A percentile compares a stretch with the other conserved stretches of the same genome.
Conservation (phyloP, 2,888 invertebrate genomes). For the Drosophila nigritarsus region DNA sequence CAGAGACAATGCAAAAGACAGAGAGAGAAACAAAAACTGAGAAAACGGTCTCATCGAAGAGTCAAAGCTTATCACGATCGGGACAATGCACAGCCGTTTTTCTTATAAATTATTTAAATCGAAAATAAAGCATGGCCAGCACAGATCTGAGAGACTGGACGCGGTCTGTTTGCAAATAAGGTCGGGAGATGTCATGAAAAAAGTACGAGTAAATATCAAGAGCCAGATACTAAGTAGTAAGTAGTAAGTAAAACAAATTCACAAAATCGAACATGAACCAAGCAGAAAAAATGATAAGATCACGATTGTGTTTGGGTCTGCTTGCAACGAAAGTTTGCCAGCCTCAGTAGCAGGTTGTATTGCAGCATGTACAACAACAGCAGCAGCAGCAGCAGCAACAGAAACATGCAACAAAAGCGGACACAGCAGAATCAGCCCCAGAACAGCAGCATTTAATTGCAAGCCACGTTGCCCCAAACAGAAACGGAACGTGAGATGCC, state of each 20-base stretch:
- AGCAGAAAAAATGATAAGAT: slow-evolving; percentile 76
- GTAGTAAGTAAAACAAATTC: slow-evolving; percentile 73
- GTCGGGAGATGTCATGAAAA: slow-evolving; percentile 74
- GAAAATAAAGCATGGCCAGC: slow-evolving; percentile 65
- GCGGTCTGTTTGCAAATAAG: slow-evolving; percentile 77
- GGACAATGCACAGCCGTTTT: slow-evolving; percentile 67
- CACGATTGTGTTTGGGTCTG: slow-evolving; percentile 61
- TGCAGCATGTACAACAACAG: slow-evolving; percentile 60
- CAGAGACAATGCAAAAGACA: slow-evolving; percentile 42
- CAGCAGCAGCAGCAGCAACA: neutral
- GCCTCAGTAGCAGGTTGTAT: slow-evolving; percentile 70
- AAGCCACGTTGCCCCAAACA: slow-evolving; percentile 70
- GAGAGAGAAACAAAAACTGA: slow-evolving; percentile 10
- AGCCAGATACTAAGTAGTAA: slow-evolving; percentile 21
- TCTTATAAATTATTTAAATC: slow-evolving; percentile 77
- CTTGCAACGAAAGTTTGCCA: slow-evolving; percentile 44
- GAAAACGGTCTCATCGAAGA: slow-evolving; percentile 35
- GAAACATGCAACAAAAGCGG: slow-evolving; percentile 38
- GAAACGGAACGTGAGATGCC: slow-evolving; percentile 54
- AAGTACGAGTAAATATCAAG: slow-evolving; percentile 41
- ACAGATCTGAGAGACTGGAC: slow-evolving; percentile 50
- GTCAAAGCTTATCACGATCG: slow-evolving; percentile 72
- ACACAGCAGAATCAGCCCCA: slow-evolving; percentile 29
- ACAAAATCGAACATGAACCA: slow-evolving; percentile 78
- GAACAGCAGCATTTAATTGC: slow-evolving; percentile 67